These are phyloP conservation scores for Galendromus occidentalis DNA, from an alignment of 1,140 invertebrate genomes.

Conservation along the genomic window DNA sequence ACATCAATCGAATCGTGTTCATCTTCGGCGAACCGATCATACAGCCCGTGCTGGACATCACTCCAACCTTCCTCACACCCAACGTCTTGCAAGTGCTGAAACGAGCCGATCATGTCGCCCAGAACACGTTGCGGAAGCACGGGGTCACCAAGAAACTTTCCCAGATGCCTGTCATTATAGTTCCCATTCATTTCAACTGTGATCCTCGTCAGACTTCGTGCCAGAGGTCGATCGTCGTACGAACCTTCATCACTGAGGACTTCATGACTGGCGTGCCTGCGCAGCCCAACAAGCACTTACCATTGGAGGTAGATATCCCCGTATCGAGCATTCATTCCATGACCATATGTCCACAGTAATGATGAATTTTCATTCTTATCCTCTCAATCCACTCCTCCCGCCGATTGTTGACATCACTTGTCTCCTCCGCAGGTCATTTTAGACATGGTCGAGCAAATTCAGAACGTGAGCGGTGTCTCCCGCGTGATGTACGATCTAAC, in stretches of 20 bases:
- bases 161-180: constrained; percentile 91
- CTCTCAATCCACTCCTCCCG: too few relatives aligned
- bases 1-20: constrained; percentile 62
- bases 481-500: constrained; percentile 92
- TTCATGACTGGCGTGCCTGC: constrained; percentile 97
- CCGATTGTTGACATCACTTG: too few relatives aligned
- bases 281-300: constrained; percentile 60
- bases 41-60: constrained; percentile 74
- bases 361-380: too few relatives aligned
- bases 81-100: constrained; percentile 65
- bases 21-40: constrained; percentile 71
- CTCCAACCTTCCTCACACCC: constrained; percentile 72
- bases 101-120: constrained; percentile 67
- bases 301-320: constrained; percentile 44
- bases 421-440: constrained; percentile 56
- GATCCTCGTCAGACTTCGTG: constrained; percentile 69
- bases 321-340: too few relatives aligned
- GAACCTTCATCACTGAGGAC: constrained; percentile 88
- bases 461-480: constrained; percentile 68
- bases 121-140: constrained; percentile 40
- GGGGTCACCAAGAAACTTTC: constrained; percentile 52
- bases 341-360: too few relatives aligned
- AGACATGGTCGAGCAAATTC: constrained; percentile 69
- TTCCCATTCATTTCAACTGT: constrained; percentile 91
- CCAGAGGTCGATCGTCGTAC: constrained; percentile 77